These are phyloP conservation scores for Toxotes jaculatrix DNA, from an alignment of 2,113 vertebrate species.

Conservation along the genomic window DNA sequence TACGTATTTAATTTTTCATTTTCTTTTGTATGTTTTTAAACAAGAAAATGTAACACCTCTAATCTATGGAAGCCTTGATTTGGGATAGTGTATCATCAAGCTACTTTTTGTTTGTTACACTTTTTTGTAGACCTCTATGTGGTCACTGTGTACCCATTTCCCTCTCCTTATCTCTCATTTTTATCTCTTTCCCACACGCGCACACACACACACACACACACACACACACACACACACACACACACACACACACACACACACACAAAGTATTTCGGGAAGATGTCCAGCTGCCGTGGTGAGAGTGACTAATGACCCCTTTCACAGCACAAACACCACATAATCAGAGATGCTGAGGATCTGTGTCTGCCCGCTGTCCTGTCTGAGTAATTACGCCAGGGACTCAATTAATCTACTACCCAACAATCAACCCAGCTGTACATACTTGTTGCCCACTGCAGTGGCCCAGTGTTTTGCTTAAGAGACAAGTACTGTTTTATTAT, in stretches of 20 bases:
- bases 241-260: slow-evolving; percentile 16
- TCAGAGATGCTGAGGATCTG: slow-evolving; percentile 81
- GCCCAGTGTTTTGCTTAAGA: slow-evolving; percentile 25
- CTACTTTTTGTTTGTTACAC: not conserved
- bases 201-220: slow-evolving; percentile 30
- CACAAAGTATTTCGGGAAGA: slow-evolving; percentile 73
- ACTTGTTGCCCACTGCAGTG: slow-evolving; percentile 50
- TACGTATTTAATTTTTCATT: slow-evolving; percentile 8
- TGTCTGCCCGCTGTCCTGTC: slow-evolving; percentile 77
- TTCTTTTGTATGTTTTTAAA: slow-evolving; percentile 10
- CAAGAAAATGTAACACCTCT: not conserved
- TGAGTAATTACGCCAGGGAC: slow-evolving; percentile 79
- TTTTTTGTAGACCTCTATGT: slow-evolving; percentile 1
- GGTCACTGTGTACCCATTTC: slow-evolving; percentile 13
- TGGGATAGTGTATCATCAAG: slow-evolving; percentile 17
- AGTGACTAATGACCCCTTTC: slow-evolving; percentile 81
- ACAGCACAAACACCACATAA: slow-evolving; percentile 75
- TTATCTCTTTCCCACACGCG: slow-evolving; percentile 21
- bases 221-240: slow-evolving; percentile 18
- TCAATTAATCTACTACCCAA: slow-evolving; percentile 81
- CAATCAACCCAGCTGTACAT: slow-evolving; percentile 73
- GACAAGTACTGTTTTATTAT: not conserved
- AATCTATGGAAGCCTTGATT: not conserved
- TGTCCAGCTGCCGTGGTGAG: slow-evolving; percentile 71
- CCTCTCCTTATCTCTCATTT: slow-evolving; percentile 21